phyloP scores from a whole-genome alignment of 2,888 invertebrate species.

The Therioaphis trifolii region DNA sequence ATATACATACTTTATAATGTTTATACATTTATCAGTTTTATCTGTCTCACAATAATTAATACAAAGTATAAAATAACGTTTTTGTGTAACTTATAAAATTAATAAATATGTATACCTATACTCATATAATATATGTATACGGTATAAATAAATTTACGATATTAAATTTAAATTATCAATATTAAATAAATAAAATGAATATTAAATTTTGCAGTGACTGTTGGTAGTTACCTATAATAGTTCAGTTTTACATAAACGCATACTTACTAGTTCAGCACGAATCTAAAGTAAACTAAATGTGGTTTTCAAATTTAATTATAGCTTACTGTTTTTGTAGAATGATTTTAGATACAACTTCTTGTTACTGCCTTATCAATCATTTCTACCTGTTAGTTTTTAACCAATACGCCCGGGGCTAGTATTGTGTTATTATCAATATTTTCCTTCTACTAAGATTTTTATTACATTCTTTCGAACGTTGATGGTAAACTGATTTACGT shows the following conservation, averaged over 20 bases:
- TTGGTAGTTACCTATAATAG: no score
- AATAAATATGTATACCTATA: no score
- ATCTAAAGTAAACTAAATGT: slow-evolving; percentile 23
- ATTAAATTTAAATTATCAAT: no score
- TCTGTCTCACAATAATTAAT: no score
- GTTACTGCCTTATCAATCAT: slow-evolving; percentile 49
- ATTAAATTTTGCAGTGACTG: no score
- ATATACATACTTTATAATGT: no score
- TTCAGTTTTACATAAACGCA: not conserved
- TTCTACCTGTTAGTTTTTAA: slow-evolving; percentile 41
- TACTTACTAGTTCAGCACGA: slow-evolving; percentile 12
- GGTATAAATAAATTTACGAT: no score
- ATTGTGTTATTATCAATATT: slow-evolving; percentile 51
- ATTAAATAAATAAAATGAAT: no score
- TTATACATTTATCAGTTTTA: no score
- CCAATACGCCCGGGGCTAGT: slow-evolving; percentile 20
- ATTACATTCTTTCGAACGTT: slow-evolving; percentile 33
- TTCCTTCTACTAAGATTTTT: slow-evolving; percentile 38
- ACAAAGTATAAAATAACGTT: no score
- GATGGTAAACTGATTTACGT: slow-evolving; percentile 51
- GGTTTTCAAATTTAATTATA: slow-evolving; percentile 52
- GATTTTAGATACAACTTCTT: not conserved
- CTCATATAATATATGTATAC: no score
- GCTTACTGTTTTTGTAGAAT: slow-evolving; percentile 28
- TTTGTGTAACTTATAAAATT: no score